Conservation (phyloP, 2,888 invertebrate species). For the Erebia ligea region DNA sequence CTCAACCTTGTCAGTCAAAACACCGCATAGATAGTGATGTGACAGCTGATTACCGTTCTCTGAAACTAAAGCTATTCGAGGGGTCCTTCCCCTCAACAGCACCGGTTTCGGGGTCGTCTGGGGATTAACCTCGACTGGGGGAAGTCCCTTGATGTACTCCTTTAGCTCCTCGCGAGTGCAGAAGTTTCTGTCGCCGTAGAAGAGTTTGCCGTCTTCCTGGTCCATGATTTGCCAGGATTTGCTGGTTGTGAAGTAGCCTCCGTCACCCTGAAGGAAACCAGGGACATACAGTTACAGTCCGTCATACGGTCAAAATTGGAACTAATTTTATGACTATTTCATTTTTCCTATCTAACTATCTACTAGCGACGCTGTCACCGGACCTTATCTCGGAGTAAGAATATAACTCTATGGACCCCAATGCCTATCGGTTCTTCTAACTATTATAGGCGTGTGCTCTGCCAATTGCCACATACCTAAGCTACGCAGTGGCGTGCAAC, state of each 20-base stretch:
- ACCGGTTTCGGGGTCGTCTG: conserved; percentile 48
- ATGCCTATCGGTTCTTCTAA: too few relatives aligned
- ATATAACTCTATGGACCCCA: too few relatives aligned
- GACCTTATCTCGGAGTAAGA: too few relatives aligned
- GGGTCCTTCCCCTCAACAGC: conserved; percentile 47
- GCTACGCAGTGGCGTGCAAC: too few relatives aligned
- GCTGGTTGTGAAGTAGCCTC: conserved; percentile 72
- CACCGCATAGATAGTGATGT: conserved; percentile 60
- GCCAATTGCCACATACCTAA: too few relatives aligned
- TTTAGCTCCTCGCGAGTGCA: conserved; percentile 55
- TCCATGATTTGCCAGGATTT: conserved; percentile 55
- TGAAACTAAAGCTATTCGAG: conserved; percentile 57
- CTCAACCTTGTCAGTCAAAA: conserved; percentile 53
- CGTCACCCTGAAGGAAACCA: conserved; percentile 59
- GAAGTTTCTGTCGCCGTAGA: conserved; percentile 65
- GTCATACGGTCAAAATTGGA: too few relatives aligned
- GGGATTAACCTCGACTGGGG: conserved; percentile 44
- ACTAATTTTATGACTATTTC: too few relatives aligned
- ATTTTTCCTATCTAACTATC: too few relatives aligned
- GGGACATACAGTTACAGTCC: too few relatives aligned
- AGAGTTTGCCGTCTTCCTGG: conserved; percentile 43
- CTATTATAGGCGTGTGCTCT: too few relatives aligned
- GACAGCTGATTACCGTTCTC: conserved; percentile 59
- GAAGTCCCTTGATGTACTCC: conserved; percentile 49
- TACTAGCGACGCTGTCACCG: too few relatives aligned